phyloP scores from a whole-genome alignment of 2,888 invertebrate genomes.

The Crematogaster levior region DNA sequence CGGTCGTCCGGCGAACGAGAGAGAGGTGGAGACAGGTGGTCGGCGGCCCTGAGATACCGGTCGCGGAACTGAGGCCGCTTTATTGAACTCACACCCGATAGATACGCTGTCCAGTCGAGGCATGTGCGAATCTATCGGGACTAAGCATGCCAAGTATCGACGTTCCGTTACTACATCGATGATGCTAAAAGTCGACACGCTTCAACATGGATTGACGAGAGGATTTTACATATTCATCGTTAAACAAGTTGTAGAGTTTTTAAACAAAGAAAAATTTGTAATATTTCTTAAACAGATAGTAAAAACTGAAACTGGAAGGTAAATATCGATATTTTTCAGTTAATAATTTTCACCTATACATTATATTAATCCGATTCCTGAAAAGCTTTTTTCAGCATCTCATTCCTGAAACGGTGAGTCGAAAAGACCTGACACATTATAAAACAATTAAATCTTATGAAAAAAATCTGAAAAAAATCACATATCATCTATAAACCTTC shows the following conservation, averaged over 20 bases:
- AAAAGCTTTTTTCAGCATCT: too few relatives aligned
- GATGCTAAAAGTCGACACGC: constrained; percentile 6
- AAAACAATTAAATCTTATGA: too few relatives aligned
- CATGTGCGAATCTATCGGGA: constrained; percentile 53
- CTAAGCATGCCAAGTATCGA: constrained; percentile 35
- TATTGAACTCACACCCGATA: constrained; percentile 64
- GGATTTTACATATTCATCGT: not conserved
- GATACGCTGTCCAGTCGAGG: constrained; percentile 56
- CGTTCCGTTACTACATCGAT: constrained; percentile 17
- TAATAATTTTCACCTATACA: not conserved
- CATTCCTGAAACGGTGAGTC: too few relatives aligned
- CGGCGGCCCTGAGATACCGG: constrained; percentile 70
- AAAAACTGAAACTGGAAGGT: not conserved
- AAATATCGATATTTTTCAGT: constrained; percentile 4
- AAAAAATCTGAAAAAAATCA: too few relatives aligned
- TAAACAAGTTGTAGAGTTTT: not conserved
- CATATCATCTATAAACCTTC: too few relatives aligned
- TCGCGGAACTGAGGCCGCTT: constrained; percentile 64
- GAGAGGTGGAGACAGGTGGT: constrained; percentile 71
- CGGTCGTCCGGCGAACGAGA: constrained; percentile 61
- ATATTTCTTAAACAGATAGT: not conserved
- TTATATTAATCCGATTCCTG: too few relatives aligned
- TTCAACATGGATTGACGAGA: not conserved
- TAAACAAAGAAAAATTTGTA: not conserved
- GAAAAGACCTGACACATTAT: too few relatives aligned